These are phyloP conservation scores for rat (Rattus norvegicus) DNA, from an alignment of 2,113 vertebrate species.

Conservation along the genomic window DNA sequence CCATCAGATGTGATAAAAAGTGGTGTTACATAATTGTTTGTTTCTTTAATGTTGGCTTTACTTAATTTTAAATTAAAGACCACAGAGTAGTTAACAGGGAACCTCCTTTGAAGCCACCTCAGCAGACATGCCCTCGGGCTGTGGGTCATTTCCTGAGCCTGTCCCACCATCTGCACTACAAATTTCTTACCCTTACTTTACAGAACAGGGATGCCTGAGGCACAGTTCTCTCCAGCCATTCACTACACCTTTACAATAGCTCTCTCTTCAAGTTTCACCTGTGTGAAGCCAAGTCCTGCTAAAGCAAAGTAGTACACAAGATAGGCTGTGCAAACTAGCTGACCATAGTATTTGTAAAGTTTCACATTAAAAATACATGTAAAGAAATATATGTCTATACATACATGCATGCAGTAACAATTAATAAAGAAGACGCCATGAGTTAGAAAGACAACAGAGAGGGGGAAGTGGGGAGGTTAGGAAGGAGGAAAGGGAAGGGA, in stretches of 20 bases:
- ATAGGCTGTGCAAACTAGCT: constrained; percentile 32
- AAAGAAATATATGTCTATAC: background rate
- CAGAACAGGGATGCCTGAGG: background rate
- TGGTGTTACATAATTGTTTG: constrained; percentile 60
- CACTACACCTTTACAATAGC: background rate
- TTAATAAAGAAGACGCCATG: background rate
- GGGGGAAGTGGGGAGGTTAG: background rate
- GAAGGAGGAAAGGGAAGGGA: background rate
- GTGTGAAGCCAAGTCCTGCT: constrained; percentile 15
- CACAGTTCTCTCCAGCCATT: background rate
- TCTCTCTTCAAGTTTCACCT: background rate
- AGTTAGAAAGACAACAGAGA: background rate
- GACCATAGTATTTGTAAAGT: constrained; percentile 29
- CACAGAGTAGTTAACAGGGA: constrained; percentile 66
- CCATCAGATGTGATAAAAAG: constrained; percentile 58
- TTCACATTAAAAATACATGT: constrained; percentile 54
- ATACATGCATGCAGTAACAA: background rate
- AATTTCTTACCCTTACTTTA: background rate
- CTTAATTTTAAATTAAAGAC: constrained; percentile 76
- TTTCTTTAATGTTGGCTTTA: constrained; percentile 68
- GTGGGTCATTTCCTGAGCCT: constrained; percentile 58
- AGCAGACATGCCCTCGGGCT: constrained; percentile 53
- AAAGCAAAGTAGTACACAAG: background rate
- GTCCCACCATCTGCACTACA: constrained; percentile 43
- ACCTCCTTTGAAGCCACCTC: constrained; percentile 65